Evolutionary conservation across 2,113 vertebrate species (phyloP).

Genomic region (Rhabdomys dilectus): DNA sequence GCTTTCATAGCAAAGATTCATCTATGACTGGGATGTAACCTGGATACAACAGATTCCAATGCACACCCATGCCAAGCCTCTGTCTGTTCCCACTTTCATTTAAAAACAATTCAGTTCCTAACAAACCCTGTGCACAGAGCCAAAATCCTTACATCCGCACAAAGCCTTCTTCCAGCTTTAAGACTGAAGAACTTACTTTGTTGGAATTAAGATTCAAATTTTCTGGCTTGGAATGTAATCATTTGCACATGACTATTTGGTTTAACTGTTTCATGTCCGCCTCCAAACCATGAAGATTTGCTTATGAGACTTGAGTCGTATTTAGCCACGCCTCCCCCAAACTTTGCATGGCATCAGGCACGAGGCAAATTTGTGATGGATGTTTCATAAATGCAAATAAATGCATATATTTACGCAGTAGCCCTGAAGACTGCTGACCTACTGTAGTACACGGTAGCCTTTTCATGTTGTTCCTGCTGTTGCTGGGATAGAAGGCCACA

Average conservation of each 20-base stretch:
- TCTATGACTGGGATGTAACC: not conserved
- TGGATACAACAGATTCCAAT: constrained; percentile 51
- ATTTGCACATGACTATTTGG: not conserved
- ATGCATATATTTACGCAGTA: constrained; percentile 4
- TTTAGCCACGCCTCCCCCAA: not conserved
- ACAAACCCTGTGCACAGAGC: constrained; percentile 16
- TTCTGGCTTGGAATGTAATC: accelerated
- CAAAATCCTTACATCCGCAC: constrained; percentile 47
- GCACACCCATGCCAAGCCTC: constrained; percentile 61
- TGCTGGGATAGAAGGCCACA: not conserved
- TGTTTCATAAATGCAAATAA: not conserved
- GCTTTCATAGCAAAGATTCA: not conserved
- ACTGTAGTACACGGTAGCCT: not conserved
- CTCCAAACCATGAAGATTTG: not conserved
- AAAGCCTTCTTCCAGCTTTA: constrained; percentile 66
- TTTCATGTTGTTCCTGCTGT: not conserved
- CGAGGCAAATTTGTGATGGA: not conserved
- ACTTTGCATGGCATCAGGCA: not conserved
- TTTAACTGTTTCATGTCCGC: not conserved
- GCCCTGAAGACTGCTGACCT: not conserved
- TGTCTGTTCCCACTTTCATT: constrained; percentile 63
- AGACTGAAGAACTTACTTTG: not conserved
- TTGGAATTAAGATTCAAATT: not conserved
- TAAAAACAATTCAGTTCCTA: constrained; percentile 75
- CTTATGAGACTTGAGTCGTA: not conserved